These are phyloP conservation scores for Ptychoptera albimana DNA, from an alignment of 2,888 invertebrate species.

Conservation along the genomic window DNA sequence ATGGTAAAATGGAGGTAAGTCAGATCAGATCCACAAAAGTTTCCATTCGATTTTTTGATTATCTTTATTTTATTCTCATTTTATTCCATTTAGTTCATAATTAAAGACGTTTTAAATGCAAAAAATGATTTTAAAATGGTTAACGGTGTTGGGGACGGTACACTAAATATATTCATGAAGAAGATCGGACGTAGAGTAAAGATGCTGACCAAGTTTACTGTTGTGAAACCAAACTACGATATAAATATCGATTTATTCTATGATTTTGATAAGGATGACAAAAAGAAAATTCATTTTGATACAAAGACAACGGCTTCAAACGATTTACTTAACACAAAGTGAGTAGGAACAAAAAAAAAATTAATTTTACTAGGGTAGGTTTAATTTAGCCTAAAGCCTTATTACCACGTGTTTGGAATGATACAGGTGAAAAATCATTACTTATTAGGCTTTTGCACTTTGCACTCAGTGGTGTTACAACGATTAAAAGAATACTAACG, in stretches of 20 bases:
- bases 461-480: too few relatives aligned
- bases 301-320: slow-evolving; percentile 41
- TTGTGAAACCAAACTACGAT: slow-evolving; percentile 42
- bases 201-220: slow-evolving; percentile 41
- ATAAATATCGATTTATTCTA: slow-evolving; percentile 46
- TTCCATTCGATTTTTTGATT: too few relatives aligned
- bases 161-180: slow-evolving; percentile 19
- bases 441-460: too few relatives aligned
- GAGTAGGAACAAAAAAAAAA: too few relatives aligned
- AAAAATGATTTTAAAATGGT: slow-evolving; percentile 42
- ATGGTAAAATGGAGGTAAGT: slow-evolving; percentile 30
- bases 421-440: too few relatives aligned
- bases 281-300: slow-evolving; percentile 46
- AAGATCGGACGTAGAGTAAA: slow-evolving; percentile 43
- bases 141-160: slow-evolving; percentile 46
- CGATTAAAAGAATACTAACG: too few relatives aligned
- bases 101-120: slow-evolving; percentile 44
- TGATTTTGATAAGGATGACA: slow-evolving; percentile 52
- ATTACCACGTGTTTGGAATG: too few relatives aligned
- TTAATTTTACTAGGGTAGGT: too few relatives aligned
- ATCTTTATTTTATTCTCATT: too few relatives aligned
- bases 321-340: slow-evolving; percentile 45
- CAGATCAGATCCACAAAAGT: too few relatives aligned
- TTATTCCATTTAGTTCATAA: slow-evolving; percentile 26
- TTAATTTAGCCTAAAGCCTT: too few relatives aligned